A percentile compares a stretch with the other conserved stretches of the same genome.
phyloP scores from a whole-genome alignment of 2,797 vertebrate genomes.

The Danio kyathit region DNA sequence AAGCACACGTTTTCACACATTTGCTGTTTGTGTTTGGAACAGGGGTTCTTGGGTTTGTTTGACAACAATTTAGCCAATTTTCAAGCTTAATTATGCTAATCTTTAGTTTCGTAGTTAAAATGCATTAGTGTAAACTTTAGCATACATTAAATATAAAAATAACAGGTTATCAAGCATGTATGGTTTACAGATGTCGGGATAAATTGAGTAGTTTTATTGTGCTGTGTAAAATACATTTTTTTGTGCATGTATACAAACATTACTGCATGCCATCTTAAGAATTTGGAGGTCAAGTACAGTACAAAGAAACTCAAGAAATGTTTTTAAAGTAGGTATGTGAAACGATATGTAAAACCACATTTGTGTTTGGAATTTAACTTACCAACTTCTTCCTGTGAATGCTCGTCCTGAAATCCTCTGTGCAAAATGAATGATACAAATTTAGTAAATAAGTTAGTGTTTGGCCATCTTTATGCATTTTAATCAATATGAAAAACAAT shows the following conservation, averaged over 20 bases:
- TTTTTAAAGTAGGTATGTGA: not conserved
- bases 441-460: not conserved
- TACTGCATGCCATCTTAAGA: too few relatives aligned
- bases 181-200: too few relatives aligned
- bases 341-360: not conserved
- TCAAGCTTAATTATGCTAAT: not conserved
- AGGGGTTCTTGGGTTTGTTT: not conserved
- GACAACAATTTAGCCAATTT: too few relatives aligned
- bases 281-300: not conserved
- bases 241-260: too few relatives aligned
- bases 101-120: not conserved
- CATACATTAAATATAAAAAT: too few relatives aligned
- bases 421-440: not conserved
- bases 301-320: too few relatives aligned
- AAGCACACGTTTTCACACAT: not conserved
- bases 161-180: too few relatives aligned
- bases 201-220: too few relatives aligned
- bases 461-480: too few relatives aligned
- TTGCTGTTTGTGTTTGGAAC: not conserved
- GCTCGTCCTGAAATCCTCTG: not conserved
- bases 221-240: too few relatives aligned
- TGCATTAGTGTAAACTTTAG: too few relatives aligned
- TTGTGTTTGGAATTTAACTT: not conserved
- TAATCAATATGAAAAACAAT: too few relatives aligned
- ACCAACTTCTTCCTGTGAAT: not conserved